A percentile compares a stretch with the other conserved stretches of the same genome.
Evolutionary conservation across 1,140 invertebrate genomes (phyloP).

Genomic region (Apolygus lucorum): DNA sequence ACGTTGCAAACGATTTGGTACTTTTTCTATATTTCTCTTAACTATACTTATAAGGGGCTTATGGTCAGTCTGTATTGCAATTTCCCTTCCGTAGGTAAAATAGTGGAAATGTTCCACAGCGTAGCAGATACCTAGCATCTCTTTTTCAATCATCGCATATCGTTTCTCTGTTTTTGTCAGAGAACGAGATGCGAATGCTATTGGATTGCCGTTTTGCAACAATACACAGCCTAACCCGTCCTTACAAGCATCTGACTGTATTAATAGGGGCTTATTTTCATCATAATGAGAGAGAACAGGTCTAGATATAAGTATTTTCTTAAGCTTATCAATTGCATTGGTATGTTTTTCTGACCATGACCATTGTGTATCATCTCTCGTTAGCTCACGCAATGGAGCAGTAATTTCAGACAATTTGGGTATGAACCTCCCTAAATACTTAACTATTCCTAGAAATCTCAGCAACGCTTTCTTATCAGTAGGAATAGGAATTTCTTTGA

Average conservation of each 20-base stretch:
- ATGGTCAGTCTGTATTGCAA: too few relatives aligned
- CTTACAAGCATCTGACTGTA: constrained; percentile 11
- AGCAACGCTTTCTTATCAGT: constrained; percentile 31
- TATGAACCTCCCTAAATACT: constrained; percentile 16
- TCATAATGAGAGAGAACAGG: constrained; percentile 14
- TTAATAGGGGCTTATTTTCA: constrained; percentile 14
- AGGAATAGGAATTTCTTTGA: constrained; percentile 37
- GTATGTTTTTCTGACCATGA: constrained; percentile 12
- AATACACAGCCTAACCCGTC: constrained; percentile 12
- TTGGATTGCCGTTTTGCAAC: constrained; percentile 6
- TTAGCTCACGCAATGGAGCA: not conserved
- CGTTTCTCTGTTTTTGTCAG: not conserved
- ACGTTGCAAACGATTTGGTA: constrained; percentile 3
- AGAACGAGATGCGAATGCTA: not conserved
- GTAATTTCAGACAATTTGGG: constrained; percentile 13
- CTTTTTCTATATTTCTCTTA: constrained; percentile 5
- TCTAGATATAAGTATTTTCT: constrained; percentile 4
- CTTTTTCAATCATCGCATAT: too few relatives aligned
- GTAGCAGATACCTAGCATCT: not conserved
- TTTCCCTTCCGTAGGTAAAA: not conserved
- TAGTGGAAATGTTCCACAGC: not conserved
- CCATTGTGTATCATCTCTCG: constrained; percentile 10
- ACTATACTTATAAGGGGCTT: constrained; percentile 16
- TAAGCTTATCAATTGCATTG: not conserved
- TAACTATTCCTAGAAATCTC: constrained; percentile 19